Evolutionary conservation across 2,797 vertebrate genomes (phyloP).

Genomic region (Chlorospingus semifuscus): DNA sequence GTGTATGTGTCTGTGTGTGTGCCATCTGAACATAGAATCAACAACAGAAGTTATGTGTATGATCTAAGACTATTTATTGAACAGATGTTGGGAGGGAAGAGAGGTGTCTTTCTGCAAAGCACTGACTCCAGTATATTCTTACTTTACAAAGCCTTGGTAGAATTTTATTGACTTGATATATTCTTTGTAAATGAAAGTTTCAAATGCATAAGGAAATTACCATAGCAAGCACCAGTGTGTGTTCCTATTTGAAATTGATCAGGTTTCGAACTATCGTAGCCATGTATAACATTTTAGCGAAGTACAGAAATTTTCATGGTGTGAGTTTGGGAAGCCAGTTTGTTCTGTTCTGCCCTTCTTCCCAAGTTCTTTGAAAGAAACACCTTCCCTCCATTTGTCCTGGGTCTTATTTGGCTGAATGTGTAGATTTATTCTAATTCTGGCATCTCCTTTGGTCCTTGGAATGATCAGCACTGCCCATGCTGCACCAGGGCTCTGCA

Average conservation of each 20-base stretch:
- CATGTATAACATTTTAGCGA: background rate
- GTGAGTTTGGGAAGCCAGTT: background rate
- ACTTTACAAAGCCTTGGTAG: background rate
- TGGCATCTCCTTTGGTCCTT: accelerated
- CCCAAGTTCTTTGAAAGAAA: background rate
- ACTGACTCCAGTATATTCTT: background rate
- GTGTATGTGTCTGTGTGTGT: background rate
- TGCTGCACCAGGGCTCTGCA: background rate
- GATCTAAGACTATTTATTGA: background rate
- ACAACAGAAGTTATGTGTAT: background rate
- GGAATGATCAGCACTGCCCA: background rate
- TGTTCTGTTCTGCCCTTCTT: background rate
- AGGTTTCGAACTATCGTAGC: background rate
- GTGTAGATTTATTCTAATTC: too few relatives aligned
- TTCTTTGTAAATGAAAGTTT: background rate
- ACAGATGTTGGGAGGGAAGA: background rate
- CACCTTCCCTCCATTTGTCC: background rate
- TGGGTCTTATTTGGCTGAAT: background rate
- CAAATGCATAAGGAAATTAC: background rate
- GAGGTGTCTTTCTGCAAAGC: background rate
- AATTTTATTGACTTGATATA: background rate
- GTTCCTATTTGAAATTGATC: background rate
- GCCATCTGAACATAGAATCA: background rate
- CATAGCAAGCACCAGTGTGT: background rate
- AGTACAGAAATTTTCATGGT: background rate